phyloP scores from a whole-genome alignment of 1,140 invertebrate species.

The Aradophagus sp. region DNA sequence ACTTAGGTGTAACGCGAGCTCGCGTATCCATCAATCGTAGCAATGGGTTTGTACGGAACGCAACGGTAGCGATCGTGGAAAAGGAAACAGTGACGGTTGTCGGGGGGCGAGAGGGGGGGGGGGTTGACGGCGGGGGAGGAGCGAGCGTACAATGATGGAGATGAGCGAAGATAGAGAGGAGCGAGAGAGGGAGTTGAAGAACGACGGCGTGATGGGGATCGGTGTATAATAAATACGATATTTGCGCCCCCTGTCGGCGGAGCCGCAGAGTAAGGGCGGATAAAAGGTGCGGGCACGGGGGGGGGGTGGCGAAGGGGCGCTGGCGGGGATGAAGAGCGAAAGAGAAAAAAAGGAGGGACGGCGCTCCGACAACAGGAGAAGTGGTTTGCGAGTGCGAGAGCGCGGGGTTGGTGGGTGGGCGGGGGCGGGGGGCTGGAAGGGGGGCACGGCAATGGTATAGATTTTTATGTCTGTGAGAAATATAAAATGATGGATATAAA shows the following conservation, averaged over 20 bases:
- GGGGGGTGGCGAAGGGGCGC: too few relatives aligned
- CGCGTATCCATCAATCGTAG: slow-evolving; percentile 54
- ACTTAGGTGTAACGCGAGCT: slow-evolving; percentile 49
- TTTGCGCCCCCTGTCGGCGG: slow-evolving; percentile 63
- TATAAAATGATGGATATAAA: slow-evolving; percentile 75
- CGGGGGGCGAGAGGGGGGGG: slow-evolving; percentile 36
- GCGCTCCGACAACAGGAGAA: background rate
- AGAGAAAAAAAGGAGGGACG: slow-evolving; percentile 12
- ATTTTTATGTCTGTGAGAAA: slow-evolving; percentile 73
- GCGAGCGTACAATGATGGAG: slow-evolving; percentile 20
- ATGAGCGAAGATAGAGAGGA: slow-evolving; percentile 15
- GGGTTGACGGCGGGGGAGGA: slow-evolving; percentile 11
- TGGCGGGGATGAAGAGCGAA: slow-evolving; percentile 8
- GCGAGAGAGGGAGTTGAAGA: slow-evolving; percentile 32
- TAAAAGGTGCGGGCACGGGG: slow-evolving; percentile 14
- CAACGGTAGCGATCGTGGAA: too few relatives aligned
- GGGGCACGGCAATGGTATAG: slow-evolving; percentile 55
- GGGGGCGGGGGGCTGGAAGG: slow-evolving; percentile 4
- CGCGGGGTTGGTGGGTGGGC: slow-evolving; percentile 16
- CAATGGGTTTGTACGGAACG: slow-evolving; percentile 46
- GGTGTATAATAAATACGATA: slow-evolving; percentile 71
- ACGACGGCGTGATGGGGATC: slow-evolving; percentile 55
- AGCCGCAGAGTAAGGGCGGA: slow-evolving; percentile 55
- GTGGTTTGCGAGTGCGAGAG: slow-evolving; percentile 40
- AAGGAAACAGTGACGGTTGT: slow-evolving; percentile 42